Evolutionary conservation across 2,888 invertebrate genomes (phyloP), one percentile per base, ranked within the genome.

Genomic region (Eupithecia subfuscata): DNA sequence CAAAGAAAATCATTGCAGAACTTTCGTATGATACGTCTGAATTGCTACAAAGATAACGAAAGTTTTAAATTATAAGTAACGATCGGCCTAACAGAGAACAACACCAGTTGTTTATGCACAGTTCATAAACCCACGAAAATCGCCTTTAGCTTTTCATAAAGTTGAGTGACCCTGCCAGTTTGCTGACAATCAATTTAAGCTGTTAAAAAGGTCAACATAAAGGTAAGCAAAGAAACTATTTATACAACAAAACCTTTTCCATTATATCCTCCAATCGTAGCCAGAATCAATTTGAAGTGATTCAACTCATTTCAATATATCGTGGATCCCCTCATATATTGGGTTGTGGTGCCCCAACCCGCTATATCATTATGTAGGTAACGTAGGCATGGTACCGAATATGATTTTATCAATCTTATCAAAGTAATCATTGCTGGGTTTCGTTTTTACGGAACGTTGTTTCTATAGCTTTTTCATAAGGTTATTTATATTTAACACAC

Each of bases 271-370:
- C 68, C 68, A 40, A 75, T 74, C 67, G 69, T n/a, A 70, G 45
- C 64, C 68, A 56, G 73, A 60, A 71, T 34, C 40, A 71, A 69
- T 77, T 75, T 64, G 70, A 69, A 78, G 73, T 68, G 78, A 77
- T 77, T 79, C 65, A 78, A 73, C 74, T 79, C 74, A 84, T 83
- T 83, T 81, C 78, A 84, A 83, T 84, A 84, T 71, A 79, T 82
- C 82, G 79, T 76, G 75, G 75, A 73, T 63, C 76, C 78, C 74
- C 60, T 60, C 60, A 14, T 60, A 74, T 73, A 76, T 74, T 74
- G 71, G 68, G 70, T 64, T 76, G 73, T 56, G 22, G 70, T 70
- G 63, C 69, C 63, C 71, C 25, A 52, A 45, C 52, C 69, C 64
- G 72, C 72, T 69, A 76, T 76, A 76, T 69, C 65, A 76, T 74